A percentile compares a stretch with the other conserved stretches of the same genome.
Conservation (phyloP, 2,113 vertebrate genomes). For the Myiagra hebetior region DNA sequence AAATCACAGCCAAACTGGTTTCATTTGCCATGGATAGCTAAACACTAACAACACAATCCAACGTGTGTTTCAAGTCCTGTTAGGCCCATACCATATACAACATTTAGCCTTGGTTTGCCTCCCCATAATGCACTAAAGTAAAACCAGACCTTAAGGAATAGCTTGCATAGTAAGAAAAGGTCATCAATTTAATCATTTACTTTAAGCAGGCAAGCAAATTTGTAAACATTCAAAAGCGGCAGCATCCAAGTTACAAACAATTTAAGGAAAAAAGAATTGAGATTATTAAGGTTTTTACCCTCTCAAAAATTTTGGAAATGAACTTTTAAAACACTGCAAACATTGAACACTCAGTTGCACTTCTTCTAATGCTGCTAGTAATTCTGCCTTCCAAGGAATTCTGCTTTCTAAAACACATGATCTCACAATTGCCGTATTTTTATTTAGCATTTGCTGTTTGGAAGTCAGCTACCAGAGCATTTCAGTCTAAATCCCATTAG, state of each 20-base stretch:
- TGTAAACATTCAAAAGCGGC: slow-evolving; percentile 85
- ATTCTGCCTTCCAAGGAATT: slow-evolving; percentile 50
- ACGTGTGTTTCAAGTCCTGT: not conserved
- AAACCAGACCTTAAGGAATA: slow-evolving; percentile 71
- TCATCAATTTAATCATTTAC: slow-evolving; percentile 80
- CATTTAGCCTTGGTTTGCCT: not conserved
- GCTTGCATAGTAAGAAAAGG: slow-evolving; percentile 77
- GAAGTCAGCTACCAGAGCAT: slow-evolving; percentile 23
- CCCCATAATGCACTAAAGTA: slow-evolving; percentile 44
- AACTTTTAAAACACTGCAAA: slow-evolving; percentile 76
- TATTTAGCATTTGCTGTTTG: slow-evolving; percentile 47
- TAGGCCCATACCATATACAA: not conserved
- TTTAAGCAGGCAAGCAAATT: slow-evolving; percentile 81
- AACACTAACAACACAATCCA: not conserved
- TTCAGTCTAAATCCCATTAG: slow-evolving; percentile 81
- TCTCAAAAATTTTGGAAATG: slow-evolving; percentile 67
- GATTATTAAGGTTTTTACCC: slow-evolving; percentile 71
- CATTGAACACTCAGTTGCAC: slow-evolving; percentile 60
- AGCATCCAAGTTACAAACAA: slow-evolving; percentile 82
- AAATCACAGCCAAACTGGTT: slow-evolving; percentile 1
- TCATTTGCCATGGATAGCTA: not conserved
- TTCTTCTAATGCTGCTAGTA: slow-evolving; percentile 62
- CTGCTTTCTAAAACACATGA: slow-evolving; percentile 60
- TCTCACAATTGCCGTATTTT: slow-evolving; percentile 40
- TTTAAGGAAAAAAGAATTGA: slow-evolving; percentile 73